Conservation (phyloP, 2,113 vertebrate species). For the Aviceda subcristata region DNA sequence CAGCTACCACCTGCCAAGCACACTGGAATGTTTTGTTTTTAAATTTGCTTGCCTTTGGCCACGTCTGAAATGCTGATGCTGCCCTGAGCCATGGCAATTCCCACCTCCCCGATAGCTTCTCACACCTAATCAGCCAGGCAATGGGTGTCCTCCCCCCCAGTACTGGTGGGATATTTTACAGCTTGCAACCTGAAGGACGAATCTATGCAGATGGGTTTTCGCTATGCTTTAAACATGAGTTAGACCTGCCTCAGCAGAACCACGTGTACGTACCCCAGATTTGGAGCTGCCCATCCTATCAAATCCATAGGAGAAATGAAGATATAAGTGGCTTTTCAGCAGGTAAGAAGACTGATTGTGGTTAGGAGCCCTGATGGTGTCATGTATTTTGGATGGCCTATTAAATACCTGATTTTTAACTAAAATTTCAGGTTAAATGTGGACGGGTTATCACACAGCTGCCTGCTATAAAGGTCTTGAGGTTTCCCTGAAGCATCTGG, state of each 20-base stretch:
- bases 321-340: not conserved
- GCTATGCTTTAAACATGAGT: fast-evolving
- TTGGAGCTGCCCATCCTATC: not conserved
- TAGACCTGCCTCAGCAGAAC: not conserved
- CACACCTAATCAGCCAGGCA: not conserved
- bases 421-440: not conserved
- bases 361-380: not conserved
- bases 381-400: not conserved
- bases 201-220: not conserved
- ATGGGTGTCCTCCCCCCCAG: not conserved
- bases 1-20: not conserved
- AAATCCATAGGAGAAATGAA: not conserved
- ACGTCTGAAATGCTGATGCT: not conserved
- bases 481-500: not conserved
- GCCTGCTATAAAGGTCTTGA: not conserved
- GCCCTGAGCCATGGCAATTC: not conserved
- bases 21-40: not conserved
- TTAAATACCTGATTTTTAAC: not conserved
- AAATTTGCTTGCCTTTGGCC: not conserved
- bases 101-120: not conserved
- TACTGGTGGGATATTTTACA: not conserved
- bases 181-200: not conserved
- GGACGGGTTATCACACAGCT: not conserved
- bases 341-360: not conserved
- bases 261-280: fast-evolving